These are phyloP conservation scores for Terebella lapidaria DNA, from an alignment of 2,888 invertebrate genomes.

Conservation along the genomic window DNA sequence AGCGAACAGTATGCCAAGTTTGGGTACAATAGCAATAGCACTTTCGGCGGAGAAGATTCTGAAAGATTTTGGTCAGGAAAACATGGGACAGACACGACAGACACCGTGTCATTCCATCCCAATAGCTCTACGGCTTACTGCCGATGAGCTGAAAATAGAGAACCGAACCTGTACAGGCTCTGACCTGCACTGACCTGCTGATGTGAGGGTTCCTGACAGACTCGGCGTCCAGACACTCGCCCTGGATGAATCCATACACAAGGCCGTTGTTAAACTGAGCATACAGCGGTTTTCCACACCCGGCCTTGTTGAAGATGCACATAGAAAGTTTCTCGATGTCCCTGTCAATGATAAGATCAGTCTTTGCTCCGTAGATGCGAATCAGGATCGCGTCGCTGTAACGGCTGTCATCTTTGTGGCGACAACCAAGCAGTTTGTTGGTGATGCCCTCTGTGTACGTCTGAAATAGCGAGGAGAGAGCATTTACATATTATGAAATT, in stretches of 20 bases:
- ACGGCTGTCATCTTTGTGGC: constrained; percentile 53
- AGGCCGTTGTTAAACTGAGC: constrained; percentile 91
- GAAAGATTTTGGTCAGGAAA: too few relatives aligned
- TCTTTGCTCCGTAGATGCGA: constrained; percentile 87
- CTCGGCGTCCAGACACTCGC: constrained; percentile 47
- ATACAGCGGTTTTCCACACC: constrained; percentile 79
- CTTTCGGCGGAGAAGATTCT: too few relatives aligned
- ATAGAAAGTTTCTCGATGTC: constrained; percentile 62
- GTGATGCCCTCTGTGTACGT: constrained; percentile 1
- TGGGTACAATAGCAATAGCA: too few relatives aligned
- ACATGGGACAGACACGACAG: too few relatives aligned
- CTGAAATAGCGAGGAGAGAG: not conserved
- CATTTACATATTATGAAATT: not conserved
- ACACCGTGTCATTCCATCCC: too few relatives aligned
- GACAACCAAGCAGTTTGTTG: constrained; percentile 60
- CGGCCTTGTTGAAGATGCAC: constrained; percentile 63
- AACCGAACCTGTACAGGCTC: too few relatives aligned
- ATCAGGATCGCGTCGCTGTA: constrained; percentile 72
- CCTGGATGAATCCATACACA: constrained; percentile 75
- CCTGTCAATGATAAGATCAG: constrained; percentile 86
- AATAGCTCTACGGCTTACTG: too few relatives aligned
- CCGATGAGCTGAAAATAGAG: too few relatives aligned
- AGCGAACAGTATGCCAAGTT: too few relatives aligned
- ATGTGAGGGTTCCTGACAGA: not conserved
- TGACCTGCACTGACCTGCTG: not conserved